phyloP scores from a whole-genome alignment of 1,140 invertebrate species.

The Bombyx mandarina region DNA sequence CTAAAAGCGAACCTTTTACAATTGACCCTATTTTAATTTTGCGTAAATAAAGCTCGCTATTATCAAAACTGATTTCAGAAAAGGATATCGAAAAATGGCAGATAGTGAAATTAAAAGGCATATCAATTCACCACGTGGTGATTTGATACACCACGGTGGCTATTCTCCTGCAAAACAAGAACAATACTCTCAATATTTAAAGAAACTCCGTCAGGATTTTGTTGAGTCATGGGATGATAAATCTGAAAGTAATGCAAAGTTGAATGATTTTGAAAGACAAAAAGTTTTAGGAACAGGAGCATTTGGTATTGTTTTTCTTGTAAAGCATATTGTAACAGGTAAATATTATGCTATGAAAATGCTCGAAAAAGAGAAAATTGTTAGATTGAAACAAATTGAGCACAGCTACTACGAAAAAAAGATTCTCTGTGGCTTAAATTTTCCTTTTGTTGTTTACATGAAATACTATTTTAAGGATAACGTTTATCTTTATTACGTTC shows the following conservation, averaged over 20 bases:
- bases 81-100: conserved; percentile 17
- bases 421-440: conserved; percentile 84
- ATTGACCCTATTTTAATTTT: too few species aligned
- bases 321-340: conserved; percentile 76
- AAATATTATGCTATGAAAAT: conserved; percentile 92
- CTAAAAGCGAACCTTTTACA: too few species aligned
- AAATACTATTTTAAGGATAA: conserved; percentile 91
- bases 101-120: conserved; percentile 21
- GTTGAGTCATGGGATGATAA: conserved; percentile 47
- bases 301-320: conserved; percentile 90
- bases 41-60: too few species aligned
- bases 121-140: conserved; percentile 10
- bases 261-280: conserved; percentile 47
- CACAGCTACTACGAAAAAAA: conserved; percentile 91
- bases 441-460: conserved; percentile 87
- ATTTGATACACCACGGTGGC: conserved; percentile 15
- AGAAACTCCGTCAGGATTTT: conserved; percentile 46
- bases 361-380: conserved; percentile 88
- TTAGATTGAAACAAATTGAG: conserved; percentile 88
- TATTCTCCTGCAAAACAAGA: conserved; percentile 44
- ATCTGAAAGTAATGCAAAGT: conserved; percentile 27
- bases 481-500: conserved; percentile 84
- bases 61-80: conserved; percentile 4
- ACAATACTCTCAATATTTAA: conserved; percentile 45
- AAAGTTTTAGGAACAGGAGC: conserved; percentile 87